Conservation (phyloP, 2,888 invertebrate species). For the Gandaritis pyraliata region DNA sequence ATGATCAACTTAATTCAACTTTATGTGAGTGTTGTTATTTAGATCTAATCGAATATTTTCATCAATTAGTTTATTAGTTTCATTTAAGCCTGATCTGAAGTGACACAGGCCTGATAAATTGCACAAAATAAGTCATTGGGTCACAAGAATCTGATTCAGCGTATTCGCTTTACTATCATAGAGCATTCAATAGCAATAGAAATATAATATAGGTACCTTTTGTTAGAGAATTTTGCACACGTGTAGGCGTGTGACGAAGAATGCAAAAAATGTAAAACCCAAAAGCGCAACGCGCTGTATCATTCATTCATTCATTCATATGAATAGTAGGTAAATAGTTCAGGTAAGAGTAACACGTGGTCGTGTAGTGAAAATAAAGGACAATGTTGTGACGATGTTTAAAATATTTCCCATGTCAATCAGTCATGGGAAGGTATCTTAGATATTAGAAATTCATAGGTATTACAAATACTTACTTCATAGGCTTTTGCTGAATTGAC, state of each 20-base stretch:
- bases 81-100: no score
- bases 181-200: conserved; percentile 46
- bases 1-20: no score
- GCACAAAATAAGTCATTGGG: conserved; percentile 71
- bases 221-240: conserved; percentile 63
- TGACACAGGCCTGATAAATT: conserved; percentile 25
- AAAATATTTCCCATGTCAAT: conserved; percentile 59
- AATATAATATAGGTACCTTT: conserved; percentile 36
- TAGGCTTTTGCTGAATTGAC: no score
- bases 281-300: conserved; percentile 64
- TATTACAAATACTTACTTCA: no score
- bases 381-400: conserved; percentile 32
- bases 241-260: conserved; percentile 71
- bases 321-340: conserved; percentile 43
- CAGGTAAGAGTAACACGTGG: conserved; percentile 44
- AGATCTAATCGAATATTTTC: no score
- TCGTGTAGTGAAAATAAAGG: conserved; percentile 54
- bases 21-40: no score
- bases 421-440: conserved; percentile 52
- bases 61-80: no score
- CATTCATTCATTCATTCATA: conserved; percentile 43
- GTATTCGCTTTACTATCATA: conserved; percentile 31
- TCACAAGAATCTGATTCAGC: conserved; percentile 55
- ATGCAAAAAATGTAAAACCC: conserved; percentile 47
- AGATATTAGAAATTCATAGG: conserved; percentile 27